A percentile compares a stretch with the other conserved stretches of the same genome.
phyloP scores from a whole-genome alignment of 1,140 invertebrate species.

The Grapholita molesta region DNA sequence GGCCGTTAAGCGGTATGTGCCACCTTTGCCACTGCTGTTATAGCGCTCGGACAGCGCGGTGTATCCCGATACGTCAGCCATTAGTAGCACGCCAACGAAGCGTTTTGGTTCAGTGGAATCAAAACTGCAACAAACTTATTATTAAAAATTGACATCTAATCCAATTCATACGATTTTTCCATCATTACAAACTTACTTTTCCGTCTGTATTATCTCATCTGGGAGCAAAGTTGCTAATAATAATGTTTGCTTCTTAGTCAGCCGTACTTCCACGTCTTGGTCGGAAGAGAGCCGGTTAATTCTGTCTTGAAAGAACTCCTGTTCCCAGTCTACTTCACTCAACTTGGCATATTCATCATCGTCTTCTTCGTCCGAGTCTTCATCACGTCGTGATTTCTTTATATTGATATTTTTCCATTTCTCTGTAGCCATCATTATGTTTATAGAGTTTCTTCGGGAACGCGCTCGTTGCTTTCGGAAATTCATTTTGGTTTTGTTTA shows the following conservation, averaged over 20 bases:
- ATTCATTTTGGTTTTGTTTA: conserved; percentile 43
- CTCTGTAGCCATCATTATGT: conserved; percentile 43
- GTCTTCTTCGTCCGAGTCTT: conserved; percentile 36
- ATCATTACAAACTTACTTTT: conserved; percentile 44
- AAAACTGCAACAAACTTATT: conserved; percentile 45
- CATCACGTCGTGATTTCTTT: conserved; percentile 38
- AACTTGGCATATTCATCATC: conserved; percentile 46
- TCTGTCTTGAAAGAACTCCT: conserved; percentile 57
- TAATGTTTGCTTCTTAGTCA: conserved; percentile 62
- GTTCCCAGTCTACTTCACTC: conserved; percentile 50
- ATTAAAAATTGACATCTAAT: no score
- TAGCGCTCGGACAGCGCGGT: conserved; percentile 83
- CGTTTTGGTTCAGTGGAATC: conserved; percentile 41
- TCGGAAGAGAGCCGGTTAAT: conserved; percentile 37
- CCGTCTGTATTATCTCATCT: conserved; percentile 60
- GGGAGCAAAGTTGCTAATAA: conserved; percentile 65
- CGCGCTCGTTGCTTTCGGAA: conserved; percentile 46
- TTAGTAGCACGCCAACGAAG: conserved; percentile 81
- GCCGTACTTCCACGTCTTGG: conserved; percentile 58
- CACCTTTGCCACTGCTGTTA: conserved; percentile 80
- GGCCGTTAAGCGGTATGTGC: conserved; percentile 81
- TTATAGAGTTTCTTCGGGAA: conserved; percentile 49
- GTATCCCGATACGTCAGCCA: conserved; percentile 83
- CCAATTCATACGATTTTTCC: neutral
- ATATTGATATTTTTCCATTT: conserved; percentile 49